A percentile compares a stretch with the other conserved stretches of the same genome.
Evolutionary conservation across 2,888 invertebrate species (phyloP).

Genomic region (Pecten maximus): DNA sequence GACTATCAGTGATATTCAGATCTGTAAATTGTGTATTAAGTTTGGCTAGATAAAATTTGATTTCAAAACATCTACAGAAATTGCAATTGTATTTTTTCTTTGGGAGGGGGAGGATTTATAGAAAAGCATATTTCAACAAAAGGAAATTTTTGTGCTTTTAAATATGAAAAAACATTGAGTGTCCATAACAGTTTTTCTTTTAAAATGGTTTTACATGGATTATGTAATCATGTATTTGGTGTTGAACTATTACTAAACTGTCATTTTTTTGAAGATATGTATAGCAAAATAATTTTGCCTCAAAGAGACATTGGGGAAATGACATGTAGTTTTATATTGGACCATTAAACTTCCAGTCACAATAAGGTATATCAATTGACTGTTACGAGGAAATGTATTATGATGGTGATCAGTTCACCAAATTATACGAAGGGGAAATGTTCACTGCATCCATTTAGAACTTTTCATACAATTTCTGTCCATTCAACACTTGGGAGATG

Average conservation of each 20-base stretch:
- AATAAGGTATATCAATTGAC: not conserved
- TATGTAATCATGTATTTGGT: too few species aligned
- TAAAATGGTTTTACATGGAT: too few species aligned
- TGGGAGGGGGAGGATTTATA: too few species aligned
- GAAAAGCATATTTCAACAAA: too few species aligned
- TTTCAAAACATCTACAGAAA: not conserved
- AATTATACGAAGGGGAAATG: not conserved
- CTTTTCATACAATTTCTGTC: not conserved
- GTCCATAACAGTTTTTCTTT: too few species aligned
- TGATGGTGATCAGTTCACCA: not conserved
- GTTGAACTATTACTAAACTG: not conserved
- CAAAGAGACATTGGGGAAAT: not conserved
- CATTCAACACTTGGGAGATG: not conserved
- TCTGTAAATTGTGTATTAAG: too few species aligned
- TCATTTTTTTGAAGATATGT: not conserved
- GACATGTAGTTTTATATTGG: not conserved
- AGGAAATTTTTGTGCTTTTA: too few species aligned
- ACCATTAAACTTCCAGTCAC: not conserved
- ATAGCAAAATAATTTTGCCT: not conserved
- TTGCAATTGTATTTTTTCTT: not conserved
- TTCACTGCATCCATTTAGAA: not conserved
- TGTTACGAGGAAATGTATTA: not conserved
- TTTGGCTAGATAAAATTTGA: not conserved
- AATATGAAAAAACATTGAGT: too few species aligned
- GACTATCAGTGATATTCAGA: too few species aligned